Evolutionary conservation across 1,140 invertebrate species (phyloP).

Genomic region (Bombus superbus): DNA sequence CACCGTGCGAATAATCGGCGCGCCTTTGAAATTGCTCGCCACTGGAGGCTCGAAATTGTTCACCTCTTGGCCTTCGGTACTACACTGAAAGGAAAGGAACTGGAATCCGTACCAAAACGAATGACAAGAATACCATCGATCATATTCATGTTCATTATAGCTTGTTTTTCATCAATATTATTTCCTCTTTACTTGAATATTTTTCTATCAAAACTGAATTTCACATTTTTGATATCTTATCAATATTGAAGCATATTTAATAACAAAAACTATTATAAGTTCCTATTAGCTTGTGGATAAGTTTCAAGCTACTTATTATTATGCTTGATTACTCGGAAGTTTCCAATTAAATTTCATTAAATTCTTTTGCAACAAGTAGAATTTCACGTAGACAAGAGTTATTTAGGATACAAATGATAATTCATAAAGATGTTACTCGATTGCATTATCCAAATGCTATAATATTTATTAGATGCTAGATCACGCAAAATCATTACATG

Average conservation of each 20-base stretch:
- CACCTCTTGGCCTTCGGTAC: not conserved
- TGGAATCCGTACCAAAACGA: constrained; percentile 3
- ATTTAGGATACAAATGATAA: not conserved
- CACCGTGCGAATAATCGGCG: constrained; percentile 23
- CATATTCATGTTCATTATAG: not conserved
- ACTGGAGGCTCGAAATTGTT: constrained; percentile 24
- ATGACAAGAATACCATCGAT: not conserved
- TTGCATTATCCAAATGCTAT: not conserved
- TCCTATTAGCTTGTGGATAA: too few species aligned
- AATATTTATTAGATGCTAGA: not conserved
- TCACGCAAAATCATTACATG: not conserved
- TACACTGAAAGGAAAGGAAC: constrained; percentile 5
- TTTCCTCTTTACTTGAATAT: not conserved
- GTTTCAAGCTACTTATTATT: too few species aligned
- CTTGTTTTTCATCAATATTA: not conserved
- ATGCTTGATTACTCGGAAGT: not conserved
- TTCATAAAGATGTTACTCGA: not conserved
- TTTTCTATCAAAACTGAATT: not conserved
- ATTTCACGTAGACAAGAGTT: not conserved
- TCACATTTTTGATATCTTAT: not conserved
- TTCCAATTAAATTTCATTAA: not conserved
- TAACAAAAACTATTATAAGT: not conserved
- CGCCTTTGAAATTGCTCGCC: constrained; percentile 24
- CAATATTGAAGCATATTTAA: not conserved
- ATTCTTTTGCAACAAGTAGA: not conserved